Base-by-base conservation (phyloP, 2,888 invertebrate genomes). In the Diarsia dahlii region DNA sequence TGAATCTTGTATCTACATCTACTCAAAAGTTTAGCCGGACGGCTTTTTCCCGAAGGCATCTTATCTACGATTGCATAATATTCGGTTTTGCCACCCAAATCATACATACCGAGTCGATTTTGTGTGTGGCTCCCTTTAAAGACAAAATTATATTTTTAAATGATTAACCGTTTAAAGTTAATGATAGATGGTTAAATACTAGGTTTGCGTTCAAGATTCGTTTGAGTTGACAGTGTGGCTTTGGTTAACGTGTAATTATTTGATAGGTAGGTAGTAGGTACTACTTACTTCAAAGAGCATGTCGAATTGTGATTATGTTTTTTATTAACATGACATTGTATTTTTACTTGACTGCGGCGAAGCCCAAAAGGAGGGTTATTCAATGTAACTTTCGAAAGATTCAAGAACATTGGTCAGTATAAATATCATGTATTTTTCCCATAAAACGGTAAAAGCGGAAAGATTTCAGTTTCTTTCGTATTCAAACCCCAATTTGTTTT, bases 181-280 rank as follows among this genome's bases (percentile, higher is more conserved):
- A 84, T 83, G 5, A 71, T 63, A 81, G 66, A n/a, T 67, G 62
- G 52, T 56, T 85, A 81, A 80, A 71, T 82, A 52, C 77, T 77
- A 83, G 58, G 52, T 54, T 71, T 34, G 18, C 54, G 48, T 56
- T 54, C 2, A 54, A 65, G 54, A 45, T 56, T 18, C 46, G 20
- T 56, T 50, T 5, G 34, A 60, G 58, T 82, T 85, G 73, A 85
- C 82, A 85, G 78, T 58, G 62, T 50, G 13, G 45, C n/a, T 66
- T 63, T 10, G 28, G 23, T 62, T 10, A 58, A 68, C 63, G 12
- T 80, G 67, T 76, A 73, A 76, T 84, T 76, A 77, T 23, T 71
- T 48, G 23, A 39, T 48, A 15, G n/a, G 12, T 45, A 8, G 52
- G 46, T 34, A 28, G 18, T 15, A 39, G 28, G 46, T 39, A 28